Percentiles rank a stretch among this genome's conserved stretches.
Evolutionary conservation across 2,888 invertebrate genomes (phyloP).

Genomic region (Dicyrtoma fusca): DNA sequence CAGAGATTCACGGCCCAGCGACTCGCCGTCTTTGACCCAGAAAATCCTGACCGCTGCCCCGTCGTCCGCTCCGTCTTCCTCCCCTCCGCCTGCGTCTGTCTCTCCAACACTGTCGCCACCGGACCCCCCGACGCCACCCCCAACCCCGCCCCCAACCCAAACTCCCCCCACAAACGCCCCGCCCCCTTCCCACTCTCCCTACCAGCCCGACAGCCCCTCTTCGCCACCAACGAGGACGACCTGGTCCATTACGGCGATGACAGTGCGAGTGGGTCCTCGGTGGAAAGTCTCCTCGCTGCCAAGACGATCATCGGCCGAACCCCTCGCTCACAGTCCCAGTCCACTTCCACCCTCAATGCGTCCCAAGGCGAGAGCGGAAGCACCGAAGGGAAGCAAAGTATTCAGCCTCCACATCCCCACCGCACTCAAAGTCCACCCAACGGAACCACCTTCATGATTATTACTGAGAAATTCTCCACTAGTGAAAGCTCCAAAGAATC

Average conservation of each 20-base stretch:
- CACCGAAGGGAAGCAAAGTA: constrained; percentile 8
- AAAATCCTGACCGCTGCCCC: constrained; percentile 52
- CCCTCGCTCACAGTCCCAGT: neutral
- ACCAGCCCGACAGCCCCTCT: constrained; percentile 21
- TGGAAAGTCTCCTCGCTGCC: neutral
- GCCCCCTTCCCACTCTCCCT: neutral
- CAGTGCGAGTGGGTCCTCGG: neutral
- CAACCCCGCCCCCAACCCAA: neutral
- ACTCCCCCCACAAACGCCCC: neutral
- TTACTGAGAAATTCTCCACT: constrained; percentile 42
- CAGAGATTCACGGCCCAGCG: constrained; percentile 54
- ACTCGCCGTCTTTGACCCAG: constrained; percentile 53
- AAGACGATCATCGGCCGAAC: neutral
- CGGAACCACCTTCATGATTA: constrained; percentile 37
- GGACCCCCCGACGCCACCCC: neutral
- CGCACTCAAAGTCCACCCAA: neutral
- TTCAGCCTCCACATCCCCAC: constrained; percentile 9
- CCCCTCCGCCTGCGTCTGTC: constrained; percentile 55
- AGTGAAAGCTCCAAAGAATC: constrained; percentile 36
- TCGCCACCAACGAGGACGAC: constrained; percentile 18
- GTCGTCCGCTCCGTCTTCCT: constrained; percentile 54
- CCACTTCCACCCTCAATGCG: neutral
- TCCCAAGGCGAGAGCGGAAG: neutral
- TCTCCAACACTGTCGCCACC: constrained; percentile 17
- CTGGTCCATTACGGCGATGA: neutral